Evolutionary conservation across 2,113 vertebrate genomes (phyloP).

Genomic region (Oxyura jamaicensis): DNA sequence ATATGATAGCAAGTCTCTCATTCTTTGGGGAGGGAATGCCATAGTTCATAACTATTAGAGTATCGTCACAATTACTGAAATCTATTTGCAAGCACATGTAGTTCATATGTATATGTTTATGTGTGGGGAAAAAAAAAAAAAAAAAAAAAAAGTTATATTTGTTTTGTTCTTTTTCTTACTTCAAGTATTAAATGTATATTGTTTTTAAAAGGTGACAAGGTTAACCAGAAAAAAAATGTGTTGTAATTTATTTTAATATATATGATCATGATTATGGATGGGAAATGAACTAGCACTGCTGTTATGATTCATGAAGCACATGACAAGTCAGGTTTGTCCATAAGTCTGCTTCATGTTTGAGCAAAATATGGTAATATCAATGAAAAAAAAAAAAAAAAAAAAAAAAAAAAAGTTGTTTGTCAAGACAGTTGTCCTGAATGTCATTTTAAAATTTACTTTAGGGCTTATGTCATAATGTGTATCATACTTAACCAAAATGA

Average conservation of each 20-base stretch:
- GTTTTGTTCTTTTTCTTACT: conserved; percentile 59
- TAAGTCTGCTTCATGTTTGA: conserved; percentile 46
- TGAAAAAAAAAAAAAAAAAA: background rate
- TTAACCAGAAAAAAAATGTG: conserved; percentile 51
- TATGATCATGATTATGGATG: conserved; percentile 47
- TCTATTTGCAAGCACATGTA: conserved; percentile 64
- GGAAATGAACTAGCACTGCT: conserved; percentile 37
- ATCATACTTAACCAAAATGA: conserved; percentile 38
- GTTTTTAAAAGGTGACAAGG: conserved; percentile 63
- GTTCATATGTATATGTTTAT: conserved; percentile 75
- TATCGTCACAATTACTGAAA: conserved; percentile 40
- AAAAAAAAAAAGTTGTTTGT: conserved; percentile 38
- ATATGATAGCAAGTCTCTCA: background rate
- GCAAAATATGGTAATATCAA: conserved; percentile 37
- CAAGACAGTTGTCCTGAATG: conserved; percentile 50
- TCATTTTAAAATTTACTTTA: conserved; percentile 44
- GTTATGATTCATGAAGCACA: conserved; percentile 55
- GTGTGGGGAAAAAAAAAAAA: conserved; percentile 31
- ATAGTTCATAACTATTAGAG: conserved; percentile 42
- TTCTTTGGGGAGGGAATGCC: conserved; percentile 26
- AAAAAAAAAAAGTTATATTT: background rate
- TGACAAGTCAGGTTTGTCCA: conserved; percentile 35
- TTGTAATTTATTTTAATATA: conserved; percentile 68
- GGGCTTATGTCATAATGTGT: conserved; percentile 44
- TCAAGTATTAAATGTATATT: conserved; percentile 73